Evolutionary conservation across 2,113 vertebrate species (phyloP).

Genomic region (Rhinolophus ferrumequinum): DNA sequence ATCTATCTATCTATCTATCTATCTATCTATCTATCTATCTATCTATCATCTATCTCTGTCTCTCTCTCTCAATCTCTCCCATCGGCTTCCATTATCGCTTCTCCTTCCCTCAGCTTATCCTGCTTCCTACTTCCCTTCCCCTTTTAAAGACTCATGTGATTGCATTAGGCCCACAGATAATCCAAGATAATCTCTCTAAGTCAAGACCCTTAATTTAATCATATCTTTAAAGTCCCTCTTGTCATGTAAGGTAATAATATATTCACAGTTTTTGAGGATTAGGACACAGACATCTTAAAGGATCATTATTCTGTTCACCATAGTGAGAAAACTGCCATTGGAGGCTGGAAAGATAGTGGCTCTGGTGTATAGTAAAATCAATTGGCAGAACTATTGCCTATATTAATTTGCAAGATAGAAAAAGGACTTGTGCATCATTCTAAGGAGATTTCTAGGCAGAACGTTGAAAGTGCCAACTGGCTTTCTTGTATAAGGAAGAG

Average conservation of each 20-base stretch:
- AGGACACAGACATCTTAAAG: neutral
- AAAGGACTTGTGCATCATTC: neutral
- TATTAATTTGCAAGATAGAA: neutral
- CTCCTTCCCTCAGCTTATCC: neutral
- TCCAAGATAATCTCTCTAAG: neutral
- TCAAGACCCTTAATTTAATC: neutral
- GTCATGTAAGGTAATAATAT: neutral
- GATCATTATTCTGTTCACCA: neutral
- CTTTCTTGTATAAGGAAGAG: neutral
- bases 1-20: no score
- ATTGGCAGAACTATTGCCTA: neutral
- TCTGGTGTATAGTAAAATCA: neutral
- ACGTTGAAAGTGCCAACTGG: neutral
- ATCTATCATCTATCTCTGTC: neutral
- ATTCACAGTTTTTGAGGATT: neutral
- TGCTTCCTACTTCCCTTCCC: neutral
- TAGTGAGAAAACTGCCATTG: neutral
- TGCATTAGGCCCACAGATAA: neutral
- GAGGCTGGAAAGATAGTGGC: neutral
- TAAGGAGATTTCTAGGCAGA: neutral
- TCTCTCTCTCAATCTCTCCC: rapidly evolving
- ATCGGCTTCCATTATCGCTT: neutral
- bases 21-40: no score
- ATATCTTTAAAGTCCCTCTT: neutral
- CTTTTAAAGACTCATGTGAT: neutral